Evolutionary conservation across 2,113 vertebrate genomes (phyloP).

Genomic region (Psammodynastes pulverulentus): DNA sequence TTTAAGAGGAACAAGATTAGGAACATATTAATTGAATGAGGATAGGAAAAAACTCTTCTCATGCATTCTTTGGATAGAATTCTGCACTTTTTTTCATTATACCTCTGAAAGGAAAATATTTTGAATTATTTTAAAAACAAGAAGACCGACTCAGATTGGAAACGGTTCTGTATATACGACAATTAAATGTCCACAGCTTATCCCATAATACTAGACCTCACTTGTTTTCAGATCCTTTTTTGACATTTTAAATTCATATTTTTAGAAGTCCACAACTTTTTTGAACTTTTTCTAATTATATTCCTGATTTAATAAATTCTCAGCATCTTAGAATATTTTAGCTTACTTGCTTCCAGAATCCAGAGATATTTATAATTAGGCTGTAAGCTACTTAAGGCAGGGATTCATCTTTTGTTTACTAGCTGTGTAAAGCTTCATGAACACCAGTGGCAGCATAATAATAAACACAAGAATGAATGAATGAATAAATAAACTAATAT

Average conservation of each 20-base stretch:
- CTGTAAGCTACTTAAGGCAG: not conserved
- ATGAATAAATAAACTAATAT: not conserved
- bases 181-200: not conserved
- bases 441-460: not conserved
- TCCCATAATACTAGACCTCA: not conserved
- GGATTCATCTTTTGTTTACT: not conserved
- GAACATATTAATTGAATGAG: not conserved
- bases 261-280: not conserved
- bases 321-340: not conserved
- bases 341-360: not conserved
- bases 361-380: not conserved
- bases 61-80: not conserved
- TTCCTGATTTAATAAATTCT: not conserved
- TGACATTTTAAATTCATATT: not conserved
- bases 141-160: too few relatives aligned
- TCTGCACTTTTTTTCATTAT: not conserved
- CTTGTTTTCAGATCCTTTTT: not conserved
- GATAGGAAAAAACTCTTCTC: not conserved
- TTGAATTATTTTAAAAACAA: not conserved
- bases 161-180: not conserved
- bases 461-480: not conserved
- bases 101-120: not conserved
- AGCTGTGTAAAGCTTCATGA: not conserved
- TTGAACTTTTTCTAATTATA: not conserved
- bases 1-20: not conserved